Evolutionary conservation across 2,888 invertebrate species (phyloP), one percentile per base, ranked within the genome.

Genomic region (Hymenopus coronatus): DNA sequence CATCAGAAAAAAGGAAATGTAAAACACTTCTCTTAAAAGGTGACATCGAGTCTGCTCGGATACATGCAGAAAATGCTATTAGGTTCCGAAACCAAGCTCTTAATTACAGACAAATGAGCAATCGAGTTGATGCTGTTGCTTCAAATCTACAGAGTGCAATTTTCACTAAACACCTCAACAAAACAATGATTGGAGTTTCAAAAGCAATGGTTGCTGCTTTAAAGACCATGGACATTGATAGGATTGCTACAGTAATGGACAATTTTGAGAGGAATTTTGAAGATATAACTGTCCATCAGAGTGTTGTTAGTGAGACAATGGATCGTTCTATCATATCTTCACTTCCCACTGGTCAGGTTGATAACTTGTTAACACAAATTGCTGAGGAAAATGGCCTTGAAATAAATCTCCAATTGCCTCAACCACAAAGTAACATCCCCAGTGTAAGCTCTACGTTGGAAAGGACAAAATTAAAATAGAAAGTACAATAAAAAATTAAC

Each of bases 161-260:
- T 28, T 99, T 99, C 20, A 99, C 98, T 70, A 96, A 98, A 93
- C 98, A 98, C 95, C 96, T 98, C 0, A 99, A 98, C 90, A 96
- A 96, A 90, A 97, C 97, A 0, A 98, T 98, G 98, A 97, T 97
- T 83, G 98, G 99, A 88, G 99, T 99, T 2, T 99, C 99, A 0
- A 98, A 99, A 93, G 98, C 99, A 0, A 99, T 99, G 99, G 99
- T 99, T 93, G 97, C 98, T n/a, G 99, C 99, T 15, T 99, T 99
- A 99, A 99, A 98, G 92, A 98, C 99, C 84, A 99, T 99, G 99
- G 99, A 99, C 94, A 94, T 99, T 89, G 99, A 99, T 93, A 99
- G 99, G 94, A 98, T 98, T 91, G 98, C 98, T 0, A 95, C 96
- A 14, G 94, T 98, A 4, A 98, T 98, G 98, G 98, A 98, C 92